Conservation (phyloP, 2,888 invertebrate genomes). For the Agriopis marginaria region DNA sequence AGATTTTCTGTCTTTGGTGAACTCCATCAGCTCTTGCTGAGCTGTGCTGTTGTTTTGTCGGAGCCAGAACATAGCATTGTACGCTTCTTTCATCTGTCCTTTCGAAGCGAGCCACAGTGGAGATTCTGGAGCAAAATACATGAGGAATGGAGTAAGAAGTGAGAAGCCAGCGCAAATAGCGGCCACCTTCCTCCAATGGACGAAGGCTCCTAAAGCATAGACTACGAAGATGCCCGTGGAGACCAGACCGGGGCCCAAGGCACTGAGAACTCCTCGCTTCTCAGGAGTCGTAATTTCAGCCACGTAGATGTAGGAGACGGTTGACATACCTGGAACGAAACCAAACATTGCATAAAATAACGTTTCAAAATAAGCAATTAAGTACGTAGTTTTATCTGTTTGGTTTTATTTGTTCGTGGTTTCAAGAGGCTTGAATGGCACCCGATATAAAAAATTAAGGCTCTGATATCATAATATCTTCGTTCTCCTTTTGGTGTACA, state of each 20-base stretch:
- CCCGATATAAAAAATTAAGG: no score
- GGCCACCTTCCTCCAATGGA: slow-evolving; percentile 89
- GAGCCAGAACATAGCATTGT: slow-evolving; percentile 88
- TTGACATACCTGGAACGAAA: slow-evolving; percentile 87
- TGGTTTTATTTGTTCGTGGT: neutral
- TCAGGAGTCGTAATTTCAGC: slow-evolving; percentile 89
- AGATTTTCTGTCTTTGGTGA: slow-evolving; percentile 78
- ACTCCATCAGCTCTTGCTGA: slow-evolving; percentile 88
- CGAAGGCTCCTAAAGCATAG: slow-evolving; percentile 88
- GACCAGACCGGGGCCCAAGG: slow-evolving; percentile 89
- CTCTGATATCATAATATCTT: no score
- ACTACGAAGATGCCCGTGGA: slow-evolving; percentile 90
- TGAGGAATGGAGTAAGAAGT: slow-evolving; percentile 84
- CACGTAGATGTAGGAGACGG: slow-evolving; percentile 89
- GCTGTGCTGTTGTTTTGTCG: slow-evolving; percentile 87
- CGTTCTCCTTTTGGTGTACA: no score
- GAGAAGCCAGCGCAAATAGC: slow-evolving; percentile 88
- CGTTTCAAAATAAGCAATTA: neutral
- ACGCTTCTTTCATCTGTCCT: slow-evolving; percentile 87
- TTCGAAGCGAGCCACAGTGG: slow-evolving; percentile 89
- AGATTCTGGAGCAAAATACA: slow-evolving; percentile 89
- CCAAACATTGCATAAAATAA: neutral
- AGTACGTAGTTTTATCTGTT: no score
- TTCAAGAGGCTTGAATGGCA: no score
- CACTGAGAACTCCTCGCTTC: slow-evolving; percentile 89